Evolutionary conservation across 30 jellyfish, hydroid and myxozoan species (phyloP), one percentile per base, ranked within the genome.

Genomic region (Hydractinia symbiolongicarpus): DNA sequence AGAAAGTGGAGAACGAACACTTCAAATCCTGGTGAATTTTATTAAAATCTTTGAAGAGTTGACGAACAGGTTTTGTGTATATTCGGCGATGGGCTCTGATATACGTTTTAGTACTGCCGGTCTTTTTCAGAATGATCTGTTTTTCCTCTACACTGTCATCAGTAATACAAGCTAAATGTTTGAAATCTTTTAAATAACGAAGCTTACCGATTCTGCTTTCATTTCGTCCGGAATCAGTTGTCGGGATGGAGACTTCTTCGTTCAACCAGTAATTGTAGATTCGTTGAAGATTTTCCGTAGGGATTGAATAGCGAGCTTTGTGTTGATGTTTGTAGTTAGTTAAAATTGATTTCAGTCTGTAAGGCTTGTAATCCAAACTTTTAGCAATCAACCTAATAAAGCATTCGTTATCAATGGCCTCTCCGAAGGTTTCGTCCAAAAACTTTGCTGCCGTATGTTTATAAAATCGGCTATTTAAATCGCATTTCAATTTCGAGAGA

Each of bases 11-110:
- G 51, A 15, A 20, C 20, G 78, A 67, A 49, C 78, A 67, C n/a
- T 10, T 21, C n/a, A 10, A 11, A 21, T 67, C 78, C 14, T 16
- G 78, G 14, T 67, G 50, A 13, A 13, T 49, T 20, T 67, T 67
- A 10, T 13, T 13, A 21, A 67, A 67, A 13, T 67, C 78, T 1
- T 13, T 16, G 50, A 11, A 20, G 14, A 67, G 50, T 13, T 49
- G 51, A 21, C 51, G 11, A 11, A 67, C n/a, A 21, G 50, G n/a
- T 20, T 67, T 67, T 10, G 78, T 67, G 19, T 58, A 58, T 16
- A 67, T 20, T 49, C n/a, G n/a, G 51, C 78, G 78, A 13, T 16
- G 78, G n/a, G 78, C 78, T 67, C 21, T 67, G 21, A 67, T 67
- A 49, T 67, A 67, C n/a, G 14, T 16, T 67, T 67, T 67, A 30